phyloP scores from a whole-genome alignment of 92 coral and sea anemone species.

The Siderastrea siderea region DNA sequence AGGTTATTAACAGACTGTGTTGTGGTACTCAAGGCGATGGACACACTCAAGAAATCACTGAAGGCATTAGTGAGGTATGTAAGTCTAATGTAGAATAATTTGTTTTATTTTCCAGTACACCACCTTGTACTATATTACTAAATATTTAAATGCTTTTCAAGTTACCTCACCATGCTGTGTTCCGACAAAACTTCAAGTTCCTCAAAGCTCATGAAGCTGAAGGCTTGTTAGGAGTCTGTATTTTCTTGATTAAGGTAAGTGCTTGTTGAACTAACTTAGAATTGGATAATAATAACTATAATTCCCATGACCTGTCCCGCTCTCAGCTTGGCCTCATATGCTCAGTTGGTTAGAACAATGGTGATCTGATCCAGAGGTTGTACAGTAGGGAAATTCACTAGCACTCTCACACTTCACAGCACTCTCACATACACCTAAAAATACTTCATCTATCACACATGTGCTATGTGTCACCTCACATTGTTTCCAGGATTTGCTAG shows the following conservation, averaged over 20 bases:
- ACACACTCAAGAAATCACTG: conserved; percentile 12
- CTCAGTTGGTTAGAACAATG: no score
- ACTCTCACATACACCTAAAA: no score
- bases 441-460: no score
- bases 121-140: no score
- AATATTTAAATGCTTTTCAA: background rate
- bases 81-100: no score
- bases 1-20: conserved; percentile 90
- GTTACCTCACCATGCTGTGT: conserved; percentile 94
- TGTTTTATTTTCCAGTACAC: background rate
- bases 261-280: background rate
- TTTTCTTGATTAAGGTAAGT: conserved; percentile 93
- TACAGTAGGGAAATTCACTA: no score
- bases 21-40: conserved; percentile 77
- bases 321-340: no score
- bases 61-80: conserved; percentile 25
- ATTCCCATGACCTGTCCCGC: no score
- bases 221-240: conserved; percentile 93
- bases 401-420: no score
- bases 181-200: conserved; percentile 90
- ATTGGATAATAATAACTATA: background rate
- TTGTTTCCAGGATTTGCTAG: no score
- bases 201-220: conserved; percentile 98
- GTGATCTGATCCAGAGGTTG: no score
- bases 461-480: no score